phyloP scores from a whole-genome alignment of 2,888 invertebrate genomes.

The Zaprionus bogoriensis region DNA sequence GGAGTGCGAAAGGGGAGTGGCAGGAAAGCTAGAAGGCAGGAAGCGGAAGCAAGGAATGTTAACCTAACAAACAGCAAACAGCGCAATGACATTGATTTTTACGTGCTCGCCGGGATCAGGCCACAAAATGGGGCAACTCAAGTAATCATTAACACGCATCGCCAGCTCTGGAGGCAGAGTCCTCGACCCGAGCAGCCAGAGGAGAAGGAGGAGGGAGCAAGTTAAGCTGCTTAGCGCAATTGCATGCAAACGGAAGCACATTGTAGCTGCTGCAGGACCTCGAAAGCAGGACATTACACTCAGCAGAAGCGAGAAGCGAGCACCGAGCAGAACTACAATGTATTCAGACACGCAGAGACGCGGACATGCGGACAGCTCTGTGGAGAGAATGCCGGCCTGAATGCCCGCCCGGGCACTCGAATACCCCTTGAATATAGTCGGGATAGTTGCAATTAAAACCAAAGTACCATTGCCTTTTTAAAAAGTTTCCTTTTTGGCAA shows the following conservation, averaged over 20 bases:
- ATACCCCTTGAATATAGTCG: slow-evolving; percentile 19
- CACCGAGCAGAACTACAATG: slow-evolving; percentile 59
- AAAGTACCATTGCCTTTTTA: slow-evolving; percentile 75
- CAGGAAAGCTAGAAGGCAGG: slow-evolving; percentile 24
- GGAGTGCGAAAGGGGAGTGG: too few relatives aligned
- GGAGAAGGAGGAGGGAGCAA: slow-evolving; percentile 7
- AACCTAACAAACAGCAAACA: slow-evolving; percentile 73
- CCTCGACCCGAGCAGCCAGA: neutral
- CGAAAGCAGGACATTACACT: slow-evolving; percentile 69
- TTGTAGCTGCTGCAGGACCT: slow-evolving; percentile 52
- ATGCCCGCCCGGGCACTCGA: neutral
- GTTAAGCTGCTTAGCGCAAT: slow-evolving; percentile 69
- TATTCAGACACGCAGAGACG: slow-evolving; percentile 56
- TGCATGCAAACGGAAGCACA: slow-evolving; percentile 70
- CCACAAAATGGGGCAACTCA: slow-evolving; percentile 69
- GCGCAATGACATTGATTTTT: slow-evolving; percentile 75
- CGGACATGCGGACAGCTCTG: too few relatives aligned
- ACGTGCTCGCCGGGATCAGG: slow-evolving; percentile 48
- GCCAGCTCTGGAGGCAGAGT: slow-evolving; percentile 1
- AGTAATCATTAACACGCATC: slow-evolving; percentile 75
- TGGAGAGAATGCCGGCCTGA: too few relatives aligned
- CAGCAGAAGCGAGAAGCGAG: too few relatives aligned
- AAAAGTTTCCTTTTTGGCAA: slow-evolving; percentile 75
- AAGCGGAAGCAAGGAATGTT: slow-evolving; percentile 70
- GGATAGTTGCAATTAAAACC: slow-evolving; percentile 73